A percentile compares a stretch with the other conserved stretches of the same genome.
phyloP scores from a whole-genome alignment of 2,888 invertebrate species.

The Phengaris arion region DNA sequence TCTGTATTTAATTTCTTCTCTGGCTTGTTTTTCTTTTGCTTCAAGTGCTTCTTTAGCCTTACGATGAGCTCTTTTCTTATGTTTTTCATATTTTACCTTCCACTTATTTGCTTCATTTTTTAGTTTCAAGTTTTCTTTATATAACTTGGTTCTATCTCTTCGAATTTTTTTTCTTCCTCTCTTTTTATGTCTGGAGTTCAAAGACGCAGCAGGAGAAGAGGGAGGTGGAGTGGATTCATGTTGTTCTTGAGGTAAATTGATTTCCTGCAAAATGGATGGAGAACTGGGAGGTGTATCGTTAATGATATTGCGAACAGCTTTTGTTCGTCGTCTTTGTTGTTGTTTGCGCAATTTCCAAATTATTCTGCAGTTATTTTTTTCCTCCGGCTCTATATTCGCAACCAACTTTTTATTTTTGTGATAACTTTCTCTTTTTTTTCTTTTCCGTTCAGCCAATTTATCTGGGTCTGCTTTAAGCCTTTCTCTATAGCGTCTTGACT shows the following conservation, averaged over 20 bases:
- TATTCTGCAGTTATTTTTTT: constrained; percentile 24
- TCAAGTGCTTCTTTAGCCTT: constrained; percentile 27
- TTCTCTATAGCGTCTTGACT: no score
- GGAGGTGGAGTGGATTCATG: constrained; percentile 13
- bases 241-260: constrained; percentile 18
- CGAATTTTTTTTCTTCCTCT: constrained; percentile 23
- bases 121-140: constrained; percentile 25
- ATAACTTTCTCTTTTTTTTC: background rate
- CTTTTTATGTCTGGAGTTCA: constrained; percentile 20
- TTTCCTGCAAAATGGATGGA: constrained; percentile 23
- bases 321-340: constrained; percentile 12
- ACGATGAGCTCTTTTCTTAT: constrained; percentile 27
- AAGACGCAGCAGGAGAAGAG: background rate
- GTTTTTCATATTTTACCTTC: constrained; percentile 25
- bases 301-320: constrained; percentile 14
- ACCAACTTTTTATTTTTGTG: constrained; percentile 1
- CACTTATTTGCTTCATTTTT: constrained; percentile 17
- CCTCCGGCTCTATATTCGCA: constrained; percentile 18
- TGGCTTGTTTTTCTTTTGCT: constrained; percentile 27
- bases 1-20: constrained; percentile 17
- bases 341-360: constrained; percentile 25
- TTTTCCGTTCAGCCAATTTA: constrained; percentile 3
- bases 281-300: constrained; percentile 19
- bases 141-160: constrained; percentile 21
- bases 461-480: no score